Evolutionary conservation across 1,140 invertebrate species (phyloP).

Genomic region (Nasonia longicornis): DNA sequence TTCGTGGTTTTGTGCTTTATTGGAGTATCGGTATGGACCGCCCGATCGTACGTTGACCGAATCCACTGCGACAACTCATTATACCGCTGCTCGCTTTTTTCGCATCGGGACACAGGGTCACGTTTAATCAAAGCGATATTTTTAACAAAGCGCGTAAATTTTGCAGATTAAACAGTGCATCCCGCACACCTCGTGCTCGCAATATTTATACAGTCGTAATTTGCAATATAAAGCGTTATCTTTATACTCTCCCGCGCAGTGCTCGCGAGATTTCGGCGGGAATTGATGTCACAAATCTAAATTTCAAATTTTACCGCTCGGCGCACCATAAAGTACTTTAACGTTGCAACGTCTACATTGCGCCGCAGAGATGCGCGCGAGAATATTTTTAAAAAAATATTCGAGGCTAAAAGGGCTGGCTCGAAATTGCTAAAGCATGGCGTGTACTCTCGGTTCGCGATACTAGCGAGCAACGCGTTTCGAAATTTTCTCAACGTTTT

Average conservation of each 20-base stretch:
- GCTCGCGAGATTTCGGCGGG: slow-evolving; percentile 10
- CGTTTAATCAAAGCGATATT: too few species aligned
- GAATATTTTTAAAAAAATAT: neutral
- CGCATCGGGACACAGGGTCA: too few species aligned
- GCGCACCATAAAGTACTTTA: neutral
- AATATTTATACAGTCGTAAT: slow-evolving; percentile 9
- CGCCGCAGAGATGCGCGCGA: neutral
- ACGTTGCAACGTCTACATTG: neutral
- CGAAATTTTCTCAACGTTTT: too few species aligned
- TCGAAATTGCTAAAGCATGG: too few species aligned
- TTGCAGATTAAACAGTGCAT: neutral
- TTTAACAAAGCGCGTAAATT: too few species aligned
- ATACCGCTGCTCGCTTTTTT: too few species aligned
- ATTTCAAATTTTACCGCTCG: slow-evolving; percentile 18
- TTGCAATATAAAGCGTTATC: neutral
- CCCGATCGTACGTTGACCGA: too few species aligned
- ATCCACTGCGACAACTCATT: too few species aligned
- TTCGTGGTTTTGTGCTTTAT: too few species aligned
- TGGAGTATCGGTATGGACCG: too few species aligned
- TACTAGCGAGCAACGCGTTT: too few species aligned
- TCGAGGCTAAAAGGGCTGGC: neutral
- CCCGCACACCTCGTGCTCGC: neutral
- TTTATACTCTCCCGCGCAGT: neutral
- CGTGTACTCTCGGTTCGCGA: too few species aligned
- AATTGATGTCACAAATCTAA: slow-evolving; percentile 10